Conservation (phyloP, 2,888 invertebrate species). For the Bruchidius siliquastri region DNA sequence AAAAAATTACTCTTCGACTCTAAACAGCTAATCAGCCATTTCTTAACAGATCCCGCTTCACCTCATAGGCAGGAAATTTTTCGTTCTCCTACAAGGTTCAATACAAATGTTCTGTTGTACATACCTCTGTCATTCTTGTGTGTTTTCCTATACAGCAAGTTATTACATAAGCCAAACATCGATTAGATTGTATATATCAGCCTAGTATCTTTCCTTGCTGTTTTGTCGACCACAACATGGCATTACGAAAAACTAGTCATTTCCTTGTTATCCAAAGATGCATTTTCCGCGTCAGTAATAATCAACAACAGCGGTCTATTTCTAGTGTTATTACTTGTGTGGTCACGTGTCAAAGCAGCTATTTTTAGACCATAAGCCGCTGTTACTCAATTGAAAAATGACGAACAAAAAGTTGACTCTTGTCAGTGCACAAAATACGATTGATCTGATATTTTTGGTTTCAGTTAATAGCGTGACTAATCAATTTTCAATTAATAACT, state of each 20-base stretch:
- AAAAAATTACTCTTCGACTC: no score
- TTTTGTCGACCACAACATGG: neutral
- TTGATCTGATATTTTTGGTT: neutral
- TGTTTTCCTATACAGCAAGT: no score
- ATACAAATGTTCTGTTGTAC: no score
- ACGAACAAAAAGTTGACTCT: neutral
- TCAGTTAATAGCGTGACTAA: neutral
- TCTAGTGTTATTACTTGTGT: slow-evolving; percentile 2
- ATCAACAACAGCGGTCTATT: neutral
- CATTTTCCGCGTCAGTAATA: neutral
- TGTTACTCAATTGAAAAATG: neutral
- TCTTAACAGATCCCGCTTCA: no score
- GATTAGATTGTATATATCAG: no score
- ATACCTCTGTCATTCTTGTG: no score
- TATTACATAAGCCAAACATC: no score
- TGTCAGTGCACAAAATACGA: neutral
- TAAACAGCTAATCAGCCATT: no score
- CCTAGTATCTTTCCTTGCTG: neutral
- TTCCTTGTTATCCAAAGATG: neutral
- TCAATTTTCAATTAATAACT: neutral
- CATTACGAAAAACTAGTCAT: neutral
- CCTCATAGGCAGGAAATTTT: no score
- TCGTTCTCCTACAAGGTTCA: no score
- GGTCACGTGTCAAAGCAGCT: slow-evolving; percentile 1
- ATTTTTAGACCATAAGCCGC: neutral